Conservation (phyloP, 1,140 invertebrate genomes). For the Frieseomelitta varia region DNA sequence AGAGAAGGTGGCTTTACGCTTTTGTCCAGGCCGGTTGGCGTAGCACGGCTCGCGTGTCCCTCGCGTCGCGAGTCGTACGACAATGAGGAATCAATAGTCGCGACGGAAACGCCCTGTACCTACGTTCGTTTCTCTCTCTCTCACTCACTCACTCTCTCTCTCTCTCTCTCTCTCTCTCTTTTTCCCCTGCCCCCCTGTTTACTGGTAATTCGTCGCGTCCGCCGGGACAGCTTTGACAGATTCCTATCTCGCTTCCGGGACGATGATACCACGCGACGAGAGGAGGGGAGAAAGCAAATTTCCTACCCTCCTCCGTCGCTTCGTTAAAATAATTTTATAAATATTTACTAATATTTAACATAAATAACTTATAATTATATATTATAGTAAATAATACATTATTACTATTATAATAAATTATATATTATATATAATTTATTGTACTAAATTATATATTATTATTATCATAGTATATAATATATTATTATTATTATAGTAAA, state of each 20-base stretch:
- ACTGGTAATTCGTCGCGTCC: constrained; percentile 49
- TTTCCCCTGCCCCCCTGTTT: constrained; percentile 28
- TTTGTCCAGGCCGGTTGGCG: not conserved
- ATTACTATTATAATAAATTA: too few relatives aligned
- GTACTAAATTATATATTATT: too few relatives aligned
- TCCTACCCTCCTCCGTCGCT: not conserved
- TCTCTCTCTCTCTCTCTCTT: not conserved
- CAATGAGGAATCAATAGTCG: constrained; percentile 65
- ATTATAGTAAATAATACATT: too few relatives aligned
- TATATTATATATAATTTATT: too few relatives aligned
- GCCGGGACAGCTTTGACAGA: constrained; percentile 48
- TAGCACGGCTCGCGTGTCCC: constrained; percentile 53
- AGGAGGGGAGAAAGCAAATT: not conserved
- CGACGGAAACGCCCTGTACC: constrained; percentile 55
- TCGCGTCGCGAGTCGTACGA: constrained; percentile 41
- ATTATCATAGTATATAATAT: too few relatives aligned
- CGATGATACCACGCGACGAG: constrained; percentile 58
- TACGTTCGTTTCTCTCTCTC: constrained; percentile 36
- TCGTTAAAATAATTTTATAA: too few relatives aligned
- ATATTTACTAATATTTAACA: too few relatives aligned
- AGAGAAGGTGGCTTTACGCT: not conserved
- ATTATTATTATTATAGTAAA: too few relatives aligned
- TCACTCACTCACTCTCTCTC: not conserved
- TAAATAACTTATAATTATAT: too few relatives aligned
- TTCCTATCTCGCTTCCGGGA: constrained; percentile 62